Percentiles rank a stretch among this genome's conserved stretches.
phyloP scores from a whole-genome alignment of 2,113 vertebrate species.

The Malurus alboscapulatus region DNA sequence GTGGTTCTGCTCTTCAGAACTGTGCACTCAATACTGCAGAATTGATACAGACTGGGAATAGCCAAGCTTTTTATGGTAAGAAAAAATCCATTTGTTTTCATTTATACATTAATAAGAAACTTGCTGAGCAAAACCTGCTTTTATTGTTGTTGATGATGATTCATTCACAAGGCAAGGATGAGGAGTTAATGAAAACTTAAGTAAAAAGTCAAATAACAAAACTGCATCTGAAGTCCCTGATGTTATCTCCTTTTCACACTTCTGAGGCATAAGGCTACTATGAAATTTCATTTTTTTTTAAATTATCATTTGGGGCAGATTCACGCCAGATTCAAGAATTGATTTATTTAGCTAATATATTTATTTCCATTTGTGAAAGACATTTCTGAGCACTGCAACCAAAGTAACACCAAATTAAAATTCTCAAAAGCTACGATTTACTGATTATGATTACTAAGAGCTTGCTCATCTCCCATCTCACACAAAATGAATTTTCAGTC shows the following conservation, averaged over 20 bases:
- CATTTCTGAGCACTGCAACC: neutral
- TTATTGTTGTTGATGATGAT: neutral
- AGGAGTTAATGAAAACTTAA: neutral
- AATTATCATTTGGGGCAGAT: neutral
- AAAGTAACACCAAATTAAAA: conserved; percentile 5
- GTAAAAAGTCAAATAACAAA: neutral
- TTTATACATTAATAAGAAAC: conserved; percentile 17
- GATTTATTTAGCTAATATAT: neutral
- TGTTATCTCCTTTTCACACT: neutral
- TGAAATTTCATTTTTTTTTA: neutral
- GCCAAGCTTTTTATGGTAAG: neutral
- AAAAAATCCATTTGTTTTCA: conserved; percentile 5
- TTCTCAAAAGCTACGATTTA: neutral
- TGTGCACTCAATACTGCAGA: neutral
- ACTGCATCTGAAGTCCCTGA: neutral
- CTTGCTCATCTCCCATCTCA: neutral
- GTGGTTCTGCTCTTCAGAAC: neutral
- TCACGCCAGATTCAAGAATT: neutral
- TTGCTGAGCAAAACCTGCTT: conserved; percentile 2
- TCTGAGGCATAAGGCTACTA: neutral
- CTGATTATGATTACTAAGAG: neutral
- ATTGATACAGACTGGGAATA: neutral
- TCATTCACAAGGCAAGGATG: neutral
- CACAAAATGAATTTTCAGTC: neutral
- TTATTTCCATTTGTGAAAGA: neutral